Evolutionary conservation across 2,797 vertebrate species (phyloP).

Genomic region (Macropodus opercularis): DNA sequence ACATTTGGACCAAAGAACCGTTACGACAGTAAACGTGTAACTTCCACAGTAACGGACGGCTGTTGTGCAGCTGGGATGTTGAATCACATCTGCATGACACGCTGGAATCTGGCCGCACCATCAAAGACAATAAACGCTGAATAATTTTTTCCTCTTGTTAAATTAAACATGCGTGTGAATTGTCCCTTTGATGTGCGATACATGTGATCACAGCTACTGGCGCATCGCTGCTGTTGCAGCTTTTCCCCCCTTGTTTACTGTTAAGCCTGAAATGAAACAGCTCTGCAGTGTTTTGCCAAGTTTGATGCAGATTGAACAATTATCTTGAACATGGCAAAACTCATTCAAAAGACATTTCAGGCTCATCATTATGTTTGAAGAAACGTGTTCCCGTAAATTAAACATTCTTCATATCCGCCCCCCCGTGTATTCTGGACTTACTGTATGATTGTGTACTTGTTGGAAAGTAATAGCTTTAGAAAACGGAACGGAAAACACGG

Average conservation of each 20-base stretch:
- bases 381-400: constrained; percentile 24
- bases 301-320: constrained; percentile 16
- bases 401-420: not conserved
- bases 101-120: not conserved
- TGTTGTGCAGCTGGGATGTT: too few relatives aligned
- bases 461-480: not conserved
- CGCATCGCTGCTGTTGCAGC: not conserved
- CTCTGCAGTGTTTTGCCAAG: not conserved
- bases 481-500: too few relatives aligned
- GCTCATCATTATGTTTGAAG: constrained; percentile 7
- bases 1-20: too few relatives aligned
- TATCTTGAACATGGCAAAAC: constrained; percentile 3
- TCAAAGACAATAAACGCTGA: not conserved
- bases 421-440: not conserved
- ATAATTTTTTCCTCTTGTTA: not conserved
- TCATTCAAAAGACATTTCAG: not conserved
- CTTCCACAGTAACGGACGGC: too few relatives aligned
- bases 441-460: not conserved
- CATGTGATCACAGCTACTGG: constrained; percentile 3
- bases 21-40: too few relatives aligned
- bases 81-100: too few relatives aligned
- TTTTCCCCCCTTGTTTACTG: constrained; percentile 13
- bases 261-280: constrained; percentile 20
- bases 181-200: not conserved
- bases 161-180: not conserved